These are phyloP conservation scores for Tetramorium alpestre DNA, from an alignment of 1,140 invertebrate species.

Conservation along the genomic window DNA sequence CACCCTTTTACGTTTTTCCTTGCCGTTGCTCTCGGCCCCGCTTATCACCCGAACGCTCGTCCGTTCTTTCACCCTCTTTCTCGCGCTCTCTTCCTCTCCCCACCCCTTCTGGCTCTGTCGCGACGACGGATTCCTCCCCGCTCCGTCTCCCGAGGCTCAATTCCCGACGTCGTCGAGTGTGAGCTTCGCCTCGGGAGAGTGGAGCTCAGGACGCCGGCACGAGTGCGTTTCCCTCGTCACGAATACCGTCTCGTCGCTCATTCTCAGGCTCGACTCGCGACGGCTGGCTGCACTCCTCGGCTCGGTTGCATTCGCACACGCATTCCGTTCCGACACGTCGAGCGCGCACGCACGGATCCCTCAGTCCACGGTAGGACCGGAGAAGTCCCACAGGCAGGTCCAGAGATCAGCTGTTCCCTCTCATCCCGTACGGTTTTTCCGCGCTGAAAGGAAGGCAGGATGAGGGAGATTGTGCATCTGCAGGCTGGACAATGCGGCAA, in stretches of 20 bases:
- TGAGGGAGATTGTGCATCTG: conserved; percentile 92
- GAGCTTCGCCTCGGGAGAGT: conserved; percentile 51
- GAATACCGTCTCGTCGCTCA: conserved; percentile 42
- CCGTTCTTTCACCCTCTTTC: background rate
- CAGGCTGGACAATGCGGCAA: conserved; percentile 92
- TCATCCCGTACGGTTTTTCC: background rate
- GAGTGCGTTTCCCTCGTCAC: conserved; percentile 66
- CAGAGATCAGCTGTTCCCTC: conserved; percentile 51
- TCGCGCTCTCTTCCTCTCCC: background rate
- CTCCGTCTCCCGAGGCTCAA: background rate
- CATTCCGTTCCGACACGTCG: conserved; percentile 37
- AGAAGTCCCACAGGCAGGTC: background rate
- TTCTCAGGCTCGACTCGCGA: conserved; percentile 60
- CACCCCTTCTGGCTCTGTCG: background rate
- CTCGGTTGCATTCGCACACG: conserved; percentile 51
- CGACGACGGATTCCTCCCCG: conserved; percentile 14
- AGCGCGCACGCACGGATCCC: conserved; percentile 20
- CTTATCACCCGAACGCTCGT: background rate
- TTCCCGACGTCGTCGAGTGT: conserved; percentile 7
- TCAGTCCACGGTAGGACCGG: background rate
- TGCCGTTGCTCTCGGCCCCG: background rate
- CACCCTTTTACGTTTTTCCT: background rate
- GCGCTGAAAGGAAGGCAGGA: conserved; percentile 71
- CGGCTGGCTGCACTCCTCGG: conserved; percentile 46
- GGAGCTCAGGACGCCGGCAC: conserved; percentile 67